These are phyloP conservation scores for Morus bassanus DNA, from an alignment of 2,797 vertebrate species.

Conservation along the genomic window DNA sequence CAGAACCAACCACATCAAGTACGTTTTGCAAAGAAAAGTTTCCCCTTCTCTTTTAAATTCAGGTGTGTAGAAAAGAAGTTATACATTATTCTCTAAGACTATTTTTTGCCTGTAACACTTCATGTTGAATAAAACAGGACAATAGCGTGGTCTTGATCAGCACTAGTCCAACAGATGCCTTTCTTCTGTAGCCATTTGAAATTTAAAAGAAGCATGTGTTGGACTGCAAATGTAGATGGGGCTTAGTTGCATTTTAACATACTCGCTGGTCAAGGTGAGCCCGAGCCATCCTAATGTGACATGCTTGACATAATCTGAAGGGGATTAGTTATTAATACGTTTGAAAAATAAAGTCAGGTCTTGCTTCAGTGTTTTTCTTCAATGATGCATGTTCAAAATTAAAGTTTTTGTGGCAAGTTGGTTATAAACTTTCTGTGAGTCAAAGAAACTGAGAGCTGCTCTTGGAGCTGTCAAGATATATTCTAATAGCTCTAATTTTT, in stretches of 20 bases:
- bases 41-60: background rate
- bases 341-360: constrained; percentile 2
- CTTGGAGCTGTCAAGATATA: background rate
- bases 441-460: background rate
- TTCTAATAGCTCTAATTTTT: background rate
- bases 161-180: background rate
- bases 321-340: constrained; percentile 37
- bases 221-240: background rate
- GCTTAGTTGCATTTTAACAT: constrained; percentile 35
- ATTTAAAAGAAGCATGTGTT: background rate
- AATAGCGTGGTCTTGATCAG: background rate
- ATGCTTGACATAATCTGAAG: background rate
- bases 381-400: background rate
- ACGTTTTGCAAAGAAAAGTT: background rate
- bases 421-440: background rate
- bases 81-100: background rate
- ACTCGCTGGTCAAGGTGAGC: background rate
- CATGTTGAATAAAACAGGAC: background rate
- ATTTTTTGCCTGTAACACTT: background rate
- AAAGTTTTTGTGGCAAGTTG: constrained; percentile 7
- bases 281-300: background rate
- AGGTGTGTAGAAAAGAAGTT: background rate
- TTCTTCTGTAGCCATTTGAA: background rate
- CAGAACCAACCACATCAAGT: background rate
- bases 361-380: background rate